phyloP scores from a whole-genome alignment of 2,797 vertebrate species.

The Intellagama lesueurii region DNA sequence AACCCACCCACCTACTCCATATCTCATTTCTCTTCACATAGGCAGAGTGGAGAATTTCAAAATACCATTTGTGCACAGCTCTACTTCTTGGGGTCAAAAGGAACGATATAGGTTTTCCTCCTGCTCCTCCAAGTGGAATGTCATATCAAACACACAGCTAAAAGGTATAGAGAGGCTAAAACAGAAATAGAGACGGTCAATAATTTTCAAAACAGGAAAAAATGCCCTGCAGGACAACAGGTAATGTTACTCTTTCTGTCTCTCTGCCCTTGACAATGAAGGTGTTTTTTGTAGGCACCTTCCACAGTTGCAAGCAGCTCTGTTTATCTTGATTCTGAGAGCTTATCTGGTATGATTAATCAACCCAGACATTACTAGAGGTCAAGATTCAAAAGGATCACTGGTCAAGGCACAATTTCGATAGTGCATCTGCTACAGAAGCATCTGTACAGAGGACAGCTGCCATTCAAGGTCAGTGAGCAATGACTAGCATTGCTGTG shows the following conservation, averaged over 20 bases:
- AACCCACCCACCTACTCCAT: too few relatives aligned
- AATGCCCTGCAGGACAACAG: not conserved
- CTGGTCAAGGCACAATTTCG: not conserved
- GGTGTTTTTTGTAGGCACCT: not conserved
- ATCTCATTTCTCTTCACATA: too few relatives aligned
- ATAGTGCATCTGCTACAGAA: not conserved
- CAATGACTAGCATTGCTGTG: not conserved
- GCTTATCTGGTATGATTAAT: not conserved
- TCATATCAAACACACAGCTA: not conserved
- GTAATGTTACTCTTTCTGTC: not conserved
- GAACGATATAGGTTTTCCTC: not conserved
- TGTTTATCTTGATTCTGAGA: not conserved
- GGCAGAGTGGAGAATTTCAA: too few relatives aligned
- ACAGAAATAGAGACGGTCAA: not conserved
- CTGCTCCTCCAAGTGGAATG: not conserved
- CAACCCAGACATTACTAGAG: not conserved
- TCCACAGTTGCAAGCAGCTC: not conserved
- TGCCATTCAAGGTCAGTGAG: not conserved
- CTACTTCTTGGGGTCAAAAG: not conserved
- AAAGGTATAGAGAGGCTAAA: not conserved
- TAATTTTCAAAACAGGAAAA: not conserved
- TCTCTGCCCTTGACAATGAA: not conserved
- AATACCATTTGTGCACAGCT: too few relatives aligned
- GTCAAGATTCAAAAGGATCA: not conserved
- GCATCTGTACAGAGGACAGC: not conserved